Evolutionary conservation across 2,797 vertebrate species (phyloP).

Genomic region (Parambassis ranga): DNA sequence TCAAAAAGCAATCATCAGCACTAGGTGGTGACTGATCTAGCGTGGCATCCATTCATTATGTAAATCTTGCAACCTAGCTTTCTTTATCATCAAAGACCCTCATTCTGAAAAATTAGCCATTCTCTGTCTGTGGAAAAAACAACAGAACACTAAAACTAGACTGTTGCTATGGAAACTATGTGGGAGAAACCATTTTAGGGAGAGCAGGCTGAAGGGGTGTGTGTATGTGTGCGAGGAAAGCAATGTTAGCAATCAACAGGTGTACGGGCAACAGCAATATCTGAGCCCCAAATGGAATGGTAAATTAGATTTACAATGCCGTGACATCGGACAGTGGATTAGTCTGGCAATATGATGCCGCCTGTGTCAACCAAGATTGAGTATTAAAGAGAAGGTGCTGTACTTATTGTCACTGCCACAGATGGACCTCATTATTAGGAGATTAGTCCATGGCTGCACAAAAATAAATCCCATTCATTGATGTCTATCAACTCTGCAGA

Average conservation of each 20-base stretch:
- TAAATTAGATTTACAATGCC: constrained; percentile 62
- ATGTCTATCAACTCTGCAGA: constrained; percentile 41
- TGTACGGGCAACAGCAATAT: constrained; percentile 54
- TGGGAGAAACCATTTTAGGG: constrained; percentile 69
- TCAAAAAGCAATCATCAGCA: constrained; percentile 73
- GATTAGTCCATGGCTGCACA: constrained; percentile 57
- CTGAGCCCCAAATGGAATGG: constrained; percentile 54
- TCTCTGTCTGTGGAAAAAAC: constrained; percentile 68
- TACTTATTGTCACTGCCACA: constrained; percentile 51
- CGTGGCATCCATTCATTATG: constrained; percentile 75
- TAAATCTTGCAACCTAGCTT: constrained; percentile 71
- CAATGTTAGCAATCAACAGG: constrained; percentile 71
- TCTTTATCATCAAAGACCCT: constrained; percentile 79
- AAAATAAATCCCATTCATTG: constrained; percentile 41
- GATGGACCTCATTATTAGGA: constrained; percentile 71
- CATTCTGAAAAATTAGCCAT: constrained; percentile 76
- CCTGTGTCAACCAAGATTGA: constrained; percentile 50
- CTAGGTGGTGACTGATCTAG: constrained; percentile 68
- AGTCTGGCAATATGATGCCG: constrained; percentile 47
- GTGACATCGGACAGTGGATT: constrained; percentile 57
- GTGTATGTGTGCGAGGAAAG: constrained; percentile 20
- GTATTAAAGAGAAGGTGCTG: constrained; percentile 58
- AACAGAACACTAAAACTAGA: constrained; percentile 76
- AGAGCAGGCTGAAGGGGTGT: constrained; percentile 26
- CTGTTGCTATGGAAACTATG: constrained; percentile 81